Conservation (phyloP, 2,113 vertebrate species). For the Mesoclemmys tuberculata region DNA sequence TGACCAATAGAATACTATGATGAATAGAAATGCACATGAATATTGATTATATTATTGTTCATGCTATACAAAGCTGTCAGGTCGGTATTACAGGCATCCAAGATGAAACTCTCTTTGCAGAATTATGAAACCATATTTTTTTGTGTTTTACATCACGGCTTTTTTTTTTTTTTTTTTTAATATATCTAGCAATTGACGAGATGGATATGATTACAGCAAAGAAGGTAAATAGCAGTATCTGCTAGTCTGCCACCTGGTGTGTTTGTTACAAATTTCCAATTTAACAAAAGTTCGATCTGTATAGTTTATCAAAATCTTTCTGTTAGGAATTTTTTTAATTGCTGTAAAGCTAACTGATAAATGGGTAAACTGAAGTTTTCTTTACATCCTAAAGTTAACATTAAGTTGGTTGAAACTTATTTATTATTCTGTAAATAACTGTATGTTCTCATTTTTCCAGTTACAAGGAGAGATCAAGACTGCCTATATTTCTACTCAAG, state of each 20-base stretch:
- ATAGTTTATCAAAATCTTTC: neutral
- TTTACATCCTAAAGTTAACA: neutral
- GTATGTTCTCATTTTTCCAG: constrained; percentile 66
- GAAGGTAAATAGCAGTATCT: constrained; percentile 77
- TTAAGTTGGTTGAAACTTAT: neutral
- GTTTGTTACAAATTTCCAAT: neutral
- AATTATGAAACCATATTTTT: neutral
- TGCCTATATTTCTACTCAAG: constrained; percentile 84
- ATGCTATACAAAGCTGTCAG: neutral
- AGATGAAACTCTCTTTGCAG: neutral
- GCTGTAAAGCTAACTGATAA: neutral
- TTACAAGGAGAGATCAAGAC: constrained; percentile 88
- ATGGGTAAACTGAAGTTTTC: neutral
- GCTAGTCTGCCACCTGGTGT: neutral
- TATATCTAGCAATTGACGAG: constrained; percentile 83
- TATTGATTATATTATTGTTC: neutral
- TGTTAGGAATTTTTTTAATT: neutral
- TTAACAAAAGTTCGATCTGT: neutral
- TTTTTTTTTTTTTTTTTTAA: neutral
- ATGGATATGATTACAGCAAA: constrained; percentile 83
- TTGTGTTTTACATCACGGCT: neutral
- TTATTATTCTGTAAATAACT: neutral
- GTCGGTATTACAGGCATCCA: neutral
- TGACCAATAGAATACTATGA: neutral
- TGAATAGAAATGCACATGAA: neutral